Evolutionary conservation across 2,888 invertebrate genomes (phyloP).

Genomic region (Drosophila gaucha): DNA sequence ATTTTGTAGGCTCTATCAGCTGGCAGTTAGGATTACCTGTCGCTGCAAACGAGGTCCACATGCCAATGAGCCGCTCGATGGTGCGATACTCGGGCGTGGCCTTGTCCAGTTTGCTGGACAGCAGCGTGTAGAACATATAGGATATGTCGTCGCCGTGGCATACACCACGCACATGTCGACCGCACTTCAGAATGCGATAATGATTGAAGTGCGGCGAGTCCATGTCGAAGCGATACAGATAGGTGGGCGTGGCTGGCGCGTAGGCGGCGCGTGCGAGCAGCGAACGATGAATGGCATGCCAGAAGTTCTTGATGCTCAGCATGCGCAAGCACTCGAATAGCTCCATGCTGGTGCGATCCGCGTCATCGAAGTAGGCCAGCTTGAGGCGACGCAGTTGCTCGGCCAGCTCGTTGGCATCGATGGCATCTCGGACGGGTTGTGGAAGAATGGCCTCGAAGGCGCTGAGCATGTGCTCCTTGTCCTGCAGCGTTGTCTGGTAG

Average conservation of each 20-base stretch:
- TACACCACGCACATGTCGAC: conserved; percentile 72
- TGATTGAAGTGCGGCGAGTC: conserved; percentile 83
- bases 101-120: conserved; percentile 59
- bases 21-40: conserved; percentile 81
- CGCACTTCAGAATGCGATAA: conserved; percentile 77
- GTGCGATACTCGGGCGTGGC: conserved; percentile 75
- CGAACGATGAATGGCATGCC: conserved; percentile 84
- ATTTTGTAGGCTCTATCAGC: conserved; percentile 64
- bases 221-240: conserved; percentile 83
- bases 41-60: conserved; percentile 82
- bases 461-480: conserved; percentile 73
- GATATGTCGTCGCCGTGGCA: conserved; percentile 84
- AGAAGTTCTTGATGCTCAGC: conserved; percentile 74
- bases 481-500: conserved; percentile 62
- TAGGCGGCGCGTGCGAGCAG: conserved; percentile 71
- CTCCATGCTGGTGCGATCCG: conserved; percentile 52
- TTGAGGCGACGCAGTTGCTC: conserved; percentile 60
- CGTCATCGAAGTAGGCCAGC: conserved; percentile 67
- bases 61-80: conserved; percentile 81
- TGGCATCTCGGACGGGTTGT: conserved; percentile 59
- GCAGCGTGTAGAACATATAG: conserved; percentile 80
- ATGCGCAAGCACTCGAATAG: conserved; percentile 63
- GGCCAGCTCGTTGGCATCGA: conserved; percentile 50
- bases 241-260: conserved; percentile 73
- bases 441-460: conserved; percentile 83